Conservation (phyloP, 1,140 invertebrate species). For the Scaptomyza pallida region DNA sequence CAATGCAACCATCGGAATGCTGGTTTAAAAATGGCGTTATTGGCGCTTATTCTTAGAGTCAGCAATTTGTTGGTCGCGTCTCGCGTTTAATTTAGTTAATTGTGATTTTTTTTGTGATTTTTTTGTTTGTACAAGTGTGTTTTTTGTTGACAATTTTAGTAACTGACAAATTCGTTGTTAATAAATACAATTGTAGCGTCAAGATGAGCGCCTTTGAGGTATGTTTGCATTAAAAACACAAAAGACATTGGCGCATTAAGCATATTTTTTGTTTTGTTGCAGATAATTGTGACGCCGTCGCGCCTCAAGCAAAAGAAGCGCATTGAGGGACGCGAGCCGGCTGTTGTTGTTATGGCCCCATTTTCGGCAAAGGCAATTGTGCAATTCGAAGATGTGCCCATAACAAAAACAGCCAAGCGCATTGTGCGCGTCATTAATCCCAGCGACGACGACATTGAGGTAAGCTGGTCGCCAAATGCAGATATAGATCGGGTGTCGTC, state of each 20-base stretch:
- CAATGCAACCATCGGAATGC: conserved; percentile 37
- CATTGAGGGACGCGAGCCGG: conserved; percentile 70
- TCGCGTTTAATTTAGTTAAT: conserved; percentile 43
- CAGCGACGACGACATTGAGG: conserved; percentile 85
- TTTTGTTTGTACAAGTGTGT: conserved; percentile 21
- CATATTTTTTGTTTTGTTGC: background rate
- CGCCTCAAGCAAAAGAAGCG: conserved; percentile 67
- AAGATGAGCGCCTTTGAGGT: conserved; percentile 80
- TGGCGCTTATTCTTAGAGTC: conserved; percentile 57
- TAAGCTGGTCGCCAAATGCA: conserved; percentile 62
- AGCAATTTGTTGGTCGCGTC: conserved; percentile 25
- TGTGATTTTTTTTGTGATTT: conserved; percentile 40
- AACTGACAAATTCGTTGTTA: conserved; percentile 3
- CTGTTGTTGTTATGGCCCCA: conserved; percentile 85
- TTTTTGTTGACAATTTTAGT: conserved; percentile 23
- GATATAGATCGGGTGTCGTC: conserved; percentile 38
- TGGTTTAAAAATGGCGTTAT: conserved; percentile 46
- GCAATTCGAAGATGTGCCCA: conserved; percentile 87
- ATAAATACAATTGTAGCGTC: background rate
- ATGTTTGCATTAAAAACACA: conserved; percentile 2
- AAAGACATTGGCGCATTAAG: background rate
- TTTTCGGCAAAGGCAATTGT: conserved; percentile 87
- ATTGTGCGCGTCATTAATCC: conserved; percentile 86
- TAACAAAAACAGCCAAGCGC: conserved; percentile 85
- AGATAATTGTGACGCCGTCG: conserved; percentile 75